Conservation (phyloP, 53 echinoderm and acorn worm genomes). For the Mesocentrotus franciscanus region DNA sequence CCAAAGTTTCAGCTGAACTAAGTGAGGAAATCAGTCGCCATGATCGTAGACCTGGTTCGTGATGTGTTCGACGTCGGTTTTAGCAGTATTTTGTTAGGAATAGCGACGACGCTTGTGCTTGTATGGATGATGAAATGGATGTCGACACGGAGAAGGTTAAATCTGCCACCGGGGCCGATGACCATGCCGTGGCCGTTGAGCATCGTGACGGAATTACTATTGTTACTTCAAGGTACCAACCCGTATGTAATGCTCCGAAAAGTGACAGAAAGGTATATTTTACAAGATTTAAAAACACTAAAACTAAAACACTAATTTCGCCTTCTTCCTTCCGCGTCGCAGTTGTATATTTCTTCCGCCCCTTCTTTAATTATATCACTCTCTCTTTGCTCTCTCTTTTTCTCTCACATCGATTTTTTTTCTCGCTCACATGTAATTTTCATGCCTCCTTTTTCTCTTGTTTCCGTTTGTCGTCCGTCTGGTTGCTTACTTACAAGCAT, state of each 20-base stretch:
- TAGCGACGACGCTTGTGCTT: neutral
- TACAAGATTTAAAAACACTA: no score
- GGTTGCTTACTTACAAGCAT: no score
- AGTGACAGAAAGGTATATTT: neutral
- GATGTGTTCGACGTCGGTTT: neutral
- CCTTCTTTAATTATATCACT: no score
- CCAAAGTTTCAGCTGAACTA: neutral
- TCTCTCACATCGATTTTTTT: no score
- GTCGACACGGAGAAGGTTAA: neutral
- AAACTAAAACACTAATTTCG: no score
- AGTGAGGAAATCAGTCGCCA: neutral
- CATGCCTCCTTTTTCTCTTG: no score
- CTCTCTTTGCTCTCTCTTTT: no score
- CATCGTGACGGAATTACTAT: neutral
- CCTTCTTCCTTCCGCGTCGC: no score
- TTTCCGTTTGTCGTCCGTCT: no score
- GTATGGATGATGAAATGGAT: neutral
- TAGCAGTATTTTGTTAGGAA: neutral
- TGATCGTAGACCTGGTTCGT: neutral
- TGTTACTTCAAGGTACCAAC: neutral
- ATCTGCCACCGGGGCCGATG: slow-evolving; percentile 52
- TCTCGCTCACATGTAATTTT: no score
- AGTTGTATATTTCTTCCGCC: no score
- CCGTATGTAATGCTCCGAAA: neutral
- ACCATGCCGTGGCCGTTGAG: neutral